Evolutionary conservation across 92 coral and sea anemone species (phyloP).

Genomic region (Actinostola sp.): DNA sequence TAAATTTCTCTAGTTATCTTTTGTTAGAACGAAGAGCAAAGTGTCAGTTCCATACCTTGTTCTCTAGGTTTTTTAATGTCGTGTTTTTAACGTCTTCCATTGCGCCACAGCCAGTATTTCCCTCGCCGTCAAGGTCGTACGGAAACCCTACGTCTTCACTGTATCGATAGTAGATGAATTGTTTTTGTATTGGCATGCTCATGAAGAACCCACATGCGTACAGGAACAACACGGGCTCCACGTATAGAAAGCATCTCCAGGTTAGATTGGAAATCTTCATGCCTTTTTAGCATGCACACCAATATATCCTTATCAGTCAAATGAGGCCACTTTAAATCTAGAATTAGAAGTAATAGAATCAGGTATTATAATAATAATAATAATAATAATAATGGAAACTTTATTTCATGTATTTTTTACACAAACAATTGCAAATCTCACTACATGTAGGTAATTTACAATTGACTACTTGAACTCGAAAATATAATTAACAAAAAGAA

Average conservation of each 20-base stretch:
- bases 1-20: background rate
- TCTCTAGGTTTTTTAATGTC: conserved; percentile 56
- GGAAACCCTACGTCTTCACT: conserved; percentile 72
- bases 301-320: too few relatives aligned
- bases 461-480: too few relatives aligned
- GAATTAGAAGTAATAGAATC: too few relatives aligned
- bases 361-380: too few relatives aligned
- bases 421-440: too few relatives aligned
- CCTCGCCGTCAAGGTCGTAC: conserved; percentile 35
- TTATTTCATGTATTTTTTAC: too few relatives aligned
- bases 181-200: conserved; percentile 65
- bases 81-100: conserved; percentile 24
- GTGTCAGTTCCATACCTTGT: conserved; percentile 40
- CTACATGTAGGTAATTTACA: too few relatives aligned
- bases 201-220: conserved; percentile 76
- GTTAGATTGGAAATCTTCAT: conserved; percentile 27
- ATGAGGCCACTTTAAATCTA: too few relatives aligned
- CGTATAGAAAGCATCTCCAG: conserved; percentile 65
- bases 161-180: conserved; percentile 59
- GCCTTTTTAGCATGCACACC: background rate
- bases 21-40: background rate
- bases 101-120: conserved; percentile 15
- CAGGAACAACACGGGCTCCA: conserved; percentile 80
- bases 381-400: too few relatives aligned
- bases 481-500: too few relatives aligned